Evolutionary conservation across 2,113 vertebrate species (phyloP), one percentile per base, ranked within the genome.

Genomic region (Dromaius novaehollandiae): DNA sequence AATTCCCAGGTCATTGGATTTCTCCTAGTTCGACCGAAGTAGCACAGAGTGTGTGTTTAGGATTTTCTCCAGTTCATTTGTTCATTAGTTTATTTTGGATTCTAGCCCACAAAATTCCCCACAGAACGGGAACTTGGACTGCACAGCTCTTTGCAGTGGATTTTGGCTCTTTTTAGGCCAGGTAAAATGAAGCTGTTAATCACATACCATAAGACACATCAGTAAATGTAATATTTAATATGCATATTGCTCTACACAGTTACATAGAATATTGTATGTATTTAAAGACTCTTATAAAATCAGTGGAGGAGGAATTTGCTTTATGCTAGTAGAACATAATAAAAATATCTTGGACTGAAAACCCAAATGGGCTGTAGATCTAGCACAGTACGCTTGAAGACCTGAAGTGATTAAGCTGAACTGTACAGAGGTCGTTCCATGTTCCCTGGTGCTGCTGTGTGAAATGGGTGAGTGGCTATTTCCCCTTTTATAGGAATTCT

Each of bases 211-310:
- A 90, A 92, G 93, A 80, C 65, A 79, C 46, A 60, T 90, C 78
- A 34, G 86, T 94, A 96, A 91, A 91, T 75, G 88, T 92, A 94
- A 80, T 84, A 89, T 86, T 91, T 94, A 96, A 96, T 91, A 87
- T 40, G 51, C 79, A 82, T 42, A 50, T 89, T 89, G 94, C 95
- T 91, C 94, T 74, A 20, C 89, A 55, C 76, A 71, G 79, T 96
- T 95, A 79, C 26, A 46, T 19, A 46, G 71, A 65, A 64, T 76
- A 66, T 77, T 91, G 86, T 65, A 65, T 94, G 82, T 68, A 84
- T 83, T 95, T 96, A 94, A 95, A 96, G 92, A 89, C 40, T 34
- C 65, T 82, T 48, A 48, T 92, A 92, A 94, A 95, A 88, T 24
- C 44, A 28, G 66, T 24, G 80, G 84, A 96, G 86, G 88, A 91